phyloP scores from a whole-genome alignment of 2,888 invertebrate species.

The Cryptocephalus primarius region DNA sequence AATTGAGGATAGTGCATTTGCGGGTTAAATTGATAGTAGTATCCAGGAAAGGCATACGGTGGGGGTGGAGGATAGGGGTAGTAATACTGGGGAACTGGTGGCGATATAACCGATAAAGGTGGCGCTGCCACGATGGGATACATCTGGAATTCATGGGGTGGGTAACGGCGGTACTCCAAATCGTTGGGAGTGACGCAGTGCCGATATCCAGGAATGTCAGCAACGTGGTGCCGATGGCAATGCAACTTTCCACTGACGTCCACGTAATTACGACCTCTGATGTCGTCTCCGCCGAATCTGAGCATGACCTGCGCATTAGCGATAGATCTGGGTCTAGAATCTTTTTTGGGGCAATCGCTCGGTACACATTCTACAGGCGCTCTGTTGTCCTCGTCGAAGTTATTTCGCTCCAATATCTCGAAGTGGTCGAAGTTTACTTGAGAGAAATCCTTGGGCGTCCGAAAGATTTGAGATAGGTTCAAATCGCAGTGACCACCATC shows the following conservation, averaged over 20 bases:
- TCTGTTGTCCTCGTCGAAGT: conserved; percentile 12
- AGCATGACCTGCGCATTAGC: conserved; percentile 24
- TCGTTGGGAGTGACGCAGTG: background rate
- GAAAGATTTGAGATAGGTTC: conserved; percentile 20
- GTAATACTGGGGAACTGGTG: conserved; percentile 7
- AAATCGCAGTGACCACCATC: conserved; percentile 5
- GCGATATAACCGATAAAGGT: conserved; percentile 2
- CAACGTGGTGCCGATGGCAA: background rate
- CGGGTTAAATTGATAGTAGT: background rate
- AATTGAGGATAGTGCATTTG: background rate
- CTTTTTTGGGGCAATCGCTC: background rate
- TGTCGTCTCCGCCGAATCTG: conserved; percentile 19
- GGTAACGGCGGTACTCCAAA: background rate
- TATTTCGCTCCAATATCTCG: conserved; percentile 24
- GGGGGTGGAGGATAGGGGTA: conserved; percentile 14
- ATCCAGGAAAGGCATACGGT: conserved; percentile 10
- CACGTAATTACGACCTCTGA: conserved; percentile 9
- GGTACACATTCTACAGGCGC: background rate
- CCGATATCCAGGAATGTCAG: background rate
- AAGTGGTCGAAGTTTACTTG: conserved; percentile 24
- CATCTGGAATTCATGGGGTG: background rate
- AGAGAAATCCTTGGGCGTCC: conserved; percentile 21
- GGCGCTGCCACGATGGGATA: conserved; percentile 2
- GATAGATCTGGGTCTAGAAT: background rate
- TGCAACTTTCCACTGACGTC: conserved; percentile 1